Evolutionary conservation across 2,888 invertebrate genomes (phyloP), one percentile per base, ranked within the genome.

Genomic region (Hartigia nigra): DNA sequence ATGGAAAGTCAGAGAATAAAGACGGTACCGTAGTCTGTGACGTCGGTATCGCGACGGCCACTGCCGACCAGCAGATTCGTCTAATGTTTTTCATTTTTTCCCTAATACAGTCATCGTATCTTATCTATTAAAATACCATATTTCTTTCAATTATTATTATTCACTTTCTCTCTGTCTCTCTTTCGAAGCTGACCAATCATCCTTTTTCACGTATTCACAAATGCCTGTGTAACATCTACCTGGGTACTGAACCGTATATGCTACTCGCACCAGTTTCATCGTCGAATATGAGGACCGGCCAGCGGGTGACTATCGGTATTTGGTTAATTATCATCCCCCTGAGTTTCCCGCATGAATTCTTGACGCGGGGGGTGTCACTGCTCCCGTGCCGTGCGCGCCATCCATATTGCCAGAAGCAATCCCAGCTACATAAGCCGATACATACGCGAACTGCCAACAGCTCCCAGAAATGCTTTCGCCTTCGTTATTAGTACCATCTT

Each of bases 301-400:
- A 87, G 86, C 84, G 87, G 90, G 87, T 86, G 89, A 90, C 87
- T 91, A 91, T 91, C 89, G 91, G 91, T 90, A 91, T 91, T 91
- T 87, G 89, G 90, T 90, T 91, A 91, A 91, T 91, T 91, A 91
- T 91, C 90, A 89, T 90, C 89, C 90, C 88, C 88, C 88, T 85
- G 86, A 87, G 14, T 37, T 76, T 85, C 85, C 86, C 86, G 87
- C 89, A 89, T 90, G 91, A 91, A 91, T 91, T 91, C 91, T 90
- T 91, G 91, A 90, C 91, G 88, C 91, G 86, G 88, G 90, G 90
- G 88, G 90, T 89, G 90, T 90, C 90, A 87, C 86, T 85, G 86
- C 87, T 87, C 85, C 87, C 90, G 87, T 90, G 90, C 90, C 91
- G 83, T 83, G 90, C 91, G 91, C 87, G 90, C 88, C 88, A 90